Percentiles rank a stretch among this genome's conserved stretches.
Evolutionary conservation across 2,113 vertebrate genomes (phyloP).

Genomic region (Leucosticte australis): DNA sequence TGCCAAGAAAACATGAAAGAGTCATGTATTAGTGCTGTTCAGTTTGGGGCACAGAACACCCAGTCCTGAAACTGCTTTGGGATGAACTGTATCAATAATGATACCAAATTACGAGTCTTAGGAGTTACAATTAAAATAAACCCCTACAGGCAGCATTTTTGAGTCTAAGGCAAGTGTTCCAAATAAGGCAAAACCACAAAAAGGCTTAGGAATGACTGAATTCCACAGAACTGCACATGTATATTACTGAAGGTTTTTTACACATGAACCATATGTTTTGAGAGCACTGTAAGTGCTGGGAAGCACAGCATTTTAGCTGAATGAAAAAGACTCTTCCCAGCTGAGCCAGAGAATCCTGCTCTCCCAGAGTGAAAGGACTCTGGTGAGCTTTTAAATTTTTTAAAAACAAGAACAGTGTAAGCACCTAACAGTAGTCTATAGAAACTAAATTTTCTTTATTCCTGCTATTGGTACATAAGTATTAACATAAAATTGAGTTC

Average conservation of each 20-base stretch:
- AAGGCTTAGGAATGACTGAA: background rate
- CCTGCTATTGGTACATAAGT: background rate
- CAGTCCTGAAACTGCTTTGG: background rate
- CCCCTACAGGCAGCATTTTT: background rate
- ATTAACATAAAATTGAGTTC: background rate
- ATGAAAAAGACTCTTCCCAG: background rate
- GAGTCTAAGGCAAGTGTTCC: slow-evolving; percentile 5
- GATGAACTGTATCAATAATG: background rate
- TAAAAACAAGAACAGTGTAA: background rate
- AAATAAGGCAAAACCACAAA: slow-evolving; percentile 35
- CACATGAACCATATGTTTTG: background rate
- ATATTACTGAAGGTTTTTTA: background rate
- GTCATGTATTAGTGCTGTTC: background rate
- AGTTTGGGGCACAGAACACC: background rate
- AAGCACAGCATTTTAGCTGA: background rate
- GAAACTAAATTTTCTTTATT: background rate
- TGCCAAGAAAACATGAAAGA: background rate
- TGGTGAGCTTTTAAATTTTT: background rate
- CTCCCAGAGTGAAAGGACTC: background rate
- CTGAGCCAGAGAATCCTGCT: background rate
- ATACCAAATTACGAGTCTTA: background rate
- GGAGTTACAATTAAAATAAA: slow-evolving; percentile 18
- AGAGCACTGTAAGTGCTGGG: background rate
- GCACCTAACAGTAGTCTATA: background rate
- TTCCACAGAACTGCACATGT: background rate